Evolutionary conservation across 2,888 invertebrate genomes (phyloP).

Genomic region (Dinocampus coccinellae): DNA sequence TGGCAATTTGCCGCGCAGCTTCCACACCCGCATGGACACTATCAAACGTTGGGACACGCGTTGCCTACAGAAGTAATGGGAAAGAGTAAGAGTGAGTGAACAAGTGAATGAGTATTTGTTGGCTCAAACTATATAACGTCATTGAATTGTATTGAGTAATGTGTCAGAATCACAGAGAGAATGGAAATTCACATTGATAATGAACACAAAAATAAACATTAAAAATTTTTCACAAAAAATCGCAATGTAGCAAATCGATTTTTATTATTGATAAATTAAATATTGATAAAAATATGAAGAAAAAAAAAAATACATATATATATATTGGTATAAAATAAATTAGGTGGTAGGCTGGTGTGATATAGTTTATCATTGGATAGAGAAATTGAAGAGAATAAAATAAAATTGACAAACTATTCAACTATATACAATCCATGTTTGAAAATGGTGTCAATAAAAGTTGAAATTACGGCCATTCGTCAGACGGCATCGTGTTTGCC

Average conservation of each 20-base stretch:
- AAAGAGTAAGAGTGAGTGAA: neutral
- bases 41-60: slow-evolving; percentile 44
- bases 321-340: neutral
- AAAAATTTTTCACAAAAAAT: too few relatives aligned
- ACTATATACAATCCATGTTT: neutral
- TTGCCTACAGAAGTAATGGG: slow-evolving; percentile 6
- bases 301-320: too few relatives aligned
- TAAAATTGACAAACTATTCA: neutral
- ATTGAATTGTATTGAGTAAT: neutral
- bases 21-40: slow-evolving; percentile 47
- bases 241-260: too few relatives aligned
- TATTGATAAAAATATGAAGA: too few relatives aligned
- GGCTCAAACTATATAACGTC: neutral
- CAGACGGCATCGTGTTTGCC: neutral
- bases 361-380: neutral
- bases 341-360: neutral
- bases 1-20: slow-evolving; percentile 56
- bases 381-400: neutral
- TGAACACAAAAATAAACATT: too few relatives aligned
- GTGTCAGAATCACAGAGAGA: neutral
- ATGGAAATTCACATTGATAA: neutral
- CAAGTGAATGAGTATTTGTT: slow-evolving; percentile 31
- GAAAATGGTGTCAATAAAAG: slow-evolving; percentile 14
- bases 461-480: neutral
- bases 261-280: too few relatives aligned